Base-by-base conservation (phyloP, 2,797 vertebrate species). In the Hippopotamyrus pictus region DNA sequence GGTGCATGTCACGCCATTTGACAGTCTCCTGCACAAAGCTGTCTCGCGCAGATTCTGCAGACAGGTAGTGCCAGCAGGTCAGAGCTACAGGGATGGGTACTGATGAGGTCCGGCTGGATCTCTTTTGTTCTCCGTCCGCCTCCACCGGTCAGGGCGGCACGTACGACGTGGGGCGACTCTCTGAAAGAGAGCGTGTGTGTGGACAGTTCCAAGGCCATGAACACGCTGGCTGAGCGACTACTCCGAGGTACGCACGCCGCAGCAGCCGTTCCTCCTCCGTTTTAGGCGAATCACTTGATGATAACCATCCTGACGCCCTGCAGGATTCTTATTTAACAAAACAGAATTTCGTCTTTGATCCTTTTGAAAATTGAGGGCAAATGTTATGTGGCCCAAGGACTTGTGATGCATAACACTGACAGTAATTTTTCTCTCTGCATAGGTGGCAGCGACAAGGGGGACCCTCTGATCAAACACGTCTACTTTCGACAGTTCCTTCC, bases 401-500 rank as follows among this genome's bases (percentile, higher is more conserved):
- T 50, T 17, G 6, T 29, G 22, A 33, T 22, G 37, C 37, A n/a
- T 79, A 41, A 79, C 17, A 3, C 33, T 19, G 33, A 44, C 73
- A n/a, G 37, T 44, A 3, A n/a, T 29, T 22, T 88, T 79, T 19
- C 54, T 44, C 19, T 4, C 88, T 88, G 88, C 65, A 48, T 92
- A 98, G 97, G 96, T 89, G 96, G 96, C 29, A 92, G 93, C 1
- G 96, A 95, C 53, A 89, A 76, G 17, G 93, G 91, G 14, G 83
- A 95, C 29, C 93, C 95, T 37, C 92, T 92, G 89, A 93, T 98
- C 91, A 95, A 95, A 87, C 96, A 97, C 0, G 96, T 97, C 57
- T 97, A 97, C 94, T 97, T 97, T 93, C 94, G 97, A 54, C 97
- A 97, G 93, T 97, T 97, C 93, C 96, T 97, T 46, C 97, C 97